These are phyloP conservation scores for Neolamprologus hecqui DNA, from an alignment of 2,113 vertebrate genomes.

Conservation along the genomic window DNA sequence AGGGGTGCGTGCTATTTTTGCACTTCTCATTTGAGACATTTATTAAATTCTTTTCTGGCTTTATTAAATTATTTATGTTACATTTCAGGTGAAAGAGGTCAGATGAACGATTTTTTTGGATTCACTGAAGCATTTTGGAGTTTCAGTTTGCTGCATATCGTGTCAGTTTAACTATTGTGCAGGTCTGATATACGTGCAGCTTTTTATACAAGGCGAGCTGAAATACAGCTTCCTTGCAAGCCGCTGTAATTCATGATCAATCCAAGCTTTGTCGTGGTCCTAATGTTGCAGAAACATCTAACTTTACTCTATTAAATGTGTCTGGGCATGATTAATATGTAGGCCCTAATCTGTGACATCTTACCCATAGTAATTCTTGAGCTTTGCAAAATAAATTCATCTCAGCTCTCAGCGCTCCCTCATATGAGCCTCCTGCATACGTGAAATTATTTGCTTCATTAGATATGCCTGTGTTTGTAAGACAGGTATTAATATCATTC, in stretches of 20 bases:
- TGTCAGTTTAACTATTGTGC: not conserved
- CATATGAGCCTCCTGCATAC: not conserved
- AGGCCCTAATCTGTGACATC: not conserved
- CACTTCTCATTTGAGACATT: not conserved
- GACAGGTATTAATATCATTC: conserved; percentile 70
- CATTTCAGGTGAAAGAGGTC: not conserved
- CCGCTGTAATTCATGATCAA: not conserved
- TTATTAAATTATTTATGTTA: not conserved
- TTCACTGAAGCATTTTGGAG: not conserved
- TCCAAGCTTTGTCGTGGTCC: not conserved
- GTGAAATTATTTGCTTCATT: conserved; percentile 57
- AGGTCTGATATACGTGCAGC: not conserved
- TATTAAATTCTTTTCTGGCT: not conserved
- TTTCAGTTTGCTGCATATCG: not conserved
- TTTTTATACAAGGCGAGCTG: not conserved
- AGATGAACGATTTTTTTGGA: not conserved
- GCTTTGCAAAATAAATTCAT: not conserved
- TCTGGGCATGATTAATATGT: not conserved
- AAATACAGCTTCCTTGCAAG: not conserved
- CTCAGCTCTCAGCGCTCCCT: not conserved
- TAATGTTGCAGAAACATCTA: not conserved
- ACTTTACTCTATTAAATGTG: not conserved
- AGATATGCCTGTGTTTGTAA: conserved; percentile 64
- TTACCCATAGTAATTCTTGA: not conserved
- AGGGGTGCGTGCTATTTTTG: not conserved